Percentiles rank a stretch among this genome's conserved stretches.
phyloP scores from a whole-genome alignment of 2,797 vertebrate genomes.

The Toxotes lorentzi region DNA sequence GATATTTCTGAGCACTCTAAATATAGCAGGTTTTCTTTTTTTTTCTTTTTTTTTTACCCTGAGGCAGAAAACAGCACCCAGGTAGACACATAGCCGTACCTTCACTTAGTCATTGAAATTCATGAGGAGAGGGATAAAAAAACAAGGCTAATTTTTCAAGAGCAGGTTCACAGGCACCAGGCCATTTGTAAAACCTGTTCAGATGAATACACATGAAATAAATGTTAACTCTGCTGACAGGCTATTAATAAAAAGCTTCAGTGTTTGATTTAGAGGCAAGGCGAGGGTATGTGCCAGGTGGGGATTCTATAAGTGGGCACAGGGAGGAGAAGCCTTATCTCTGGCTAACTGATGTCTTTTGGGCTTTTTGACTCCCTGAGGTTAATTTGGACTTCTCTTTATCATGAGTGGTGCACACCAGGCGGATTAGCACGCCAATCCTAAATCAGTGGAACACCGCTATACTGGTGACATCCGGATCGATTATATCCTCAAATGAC shows the following conservation, averaged over 20 bases:
- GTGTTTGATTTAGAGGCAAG: slow-evolving; percentile 80
- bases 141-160: slow-evolving; percentile 80
- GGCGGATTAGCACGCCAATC: slow-evolving; percentile 51
- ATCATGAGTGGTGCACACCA: slow-evolving; percentile 49
- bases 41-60: slow-evolving; percentile 25
- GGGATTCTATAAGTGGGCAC: slow-evolving; percentile 39
- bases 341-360: slow-evolving; percentile 63
- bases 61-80: slow-evolving; percentile 52
- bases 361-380: slow-evolving; percentile 48
- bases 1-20: slow-evolving; percentile 63
- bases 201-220: slow-evolving; percentile 85
- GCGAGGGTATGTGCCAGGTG: slow-evolving; percentile 46
- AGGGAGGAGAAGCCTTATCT: slow-evolving; percentile 64
- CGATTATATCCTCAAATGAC: slow-evolving; percentile 50
- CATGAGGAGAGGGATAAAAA: slow-evolving; percentile 68
- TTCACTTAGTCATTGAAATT: slow-evolving; percentile 79
- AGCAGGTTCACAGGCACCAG: slow-evolving; percentile 68
- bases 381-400: slow-evolving; percentile 57
- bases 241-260: slow-evolving; percentile 81
- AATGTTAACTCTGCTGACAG: slow-evolving; percentile 82
- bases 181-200: slow-evolving; percentile 83
- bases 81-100: slow-evolving; percentile 52
- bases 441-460: slow-evolving; percentile 43
- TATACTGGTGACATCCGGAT: slow-evolving; percentile 39
- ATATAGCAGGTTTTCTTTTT: slow-evolving; percentile 72